Evolutionary conservation across 2,797 vertebrate genomes (phyloP), one percentile per base, ranked within the genome.

Genomic region (Malurus splendens): DNA sequence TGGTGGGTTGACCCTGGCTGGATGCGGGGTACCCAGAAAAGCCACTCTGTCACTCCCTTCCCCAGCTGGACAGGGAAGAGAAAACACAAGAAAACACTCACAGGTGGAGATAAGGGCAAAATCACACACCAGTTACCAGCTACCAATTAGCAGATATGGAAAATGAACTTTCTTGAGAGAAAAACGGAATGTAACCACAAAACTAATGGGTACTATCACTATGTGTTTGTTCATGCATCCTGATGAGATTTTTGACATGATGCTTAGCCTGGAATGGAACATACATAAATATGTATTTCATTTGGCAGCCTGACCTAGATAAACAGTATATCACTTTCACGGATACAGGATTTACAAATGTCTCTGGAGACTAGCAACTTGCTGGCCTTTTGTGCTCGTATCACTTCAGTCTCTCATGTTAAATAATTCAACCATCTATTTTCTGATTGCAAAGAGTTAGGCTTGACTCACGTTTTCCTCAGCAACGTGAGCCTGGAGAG

Each of bases 371-470:
- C 25, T 14, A 72, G 45, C 65, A 88, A 91, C 45, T 90, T 93
- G 61, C 56, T 89, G 72, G 66, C 32, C 60, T 93, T 95, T 92
- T 75, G 33, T 78, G 84, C 36, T 74, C 27, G 13, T 75, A 71
- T 78, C 24, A 20, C 48, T 92, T 86, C 1, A 0, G 45, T 85
- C 57, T 92, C 48, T 92, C 32, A 0, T 72, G 73, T 41, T 93
- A 95, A 96, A 93, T 94, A 94, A 93, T 93, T 50, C 76, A 92
- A 32, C 28, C 23, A 14, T 36, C 54, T 87, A 67, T 83, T 93
- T 93, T 93, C 68, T 86, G 45, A 89, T 87, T 89, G 81, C 75
- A 90, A 83, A 78, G 77, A 55, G 9, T 36, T 38, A 42, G 64
- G 30, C 23, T 90, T 90, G 62, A 76, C 56, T 87, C 65, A 48